These are phyloP conservation scores for Scaptomyza tumidula DNA, from an alignment of 2,888 invertebrate species.

Conservation along the genomic window DNA sequence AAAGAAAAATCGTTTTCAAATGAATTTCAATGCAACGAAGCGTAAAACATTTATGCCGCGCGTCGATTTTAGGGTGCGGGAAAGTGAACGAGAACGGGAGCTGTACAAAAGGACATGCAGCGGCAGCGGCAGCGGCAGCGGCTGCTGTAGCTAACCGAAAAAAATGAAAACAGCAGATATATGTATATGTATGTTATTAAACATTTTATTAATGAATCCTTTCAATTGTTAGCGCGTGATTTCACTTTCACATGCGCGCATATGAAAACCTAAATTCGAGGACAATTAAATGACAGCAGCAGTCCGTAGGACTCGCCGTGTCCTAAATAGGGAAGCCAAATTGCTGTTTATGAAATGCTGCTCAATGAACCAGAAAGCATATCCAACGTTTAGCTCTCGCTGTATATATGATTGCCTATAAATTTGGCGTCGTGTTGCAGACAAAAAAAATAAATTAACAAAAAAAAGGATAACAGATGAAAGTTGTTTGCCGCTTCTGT, in stretches of 20 bases:
- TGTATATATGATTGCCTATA: constrained; percentile 74
- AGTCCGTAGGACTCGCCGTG: constrained; percentile 35
- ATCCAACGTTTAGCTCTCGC: constrained; percentile 27
- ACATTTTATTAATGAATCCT: constrained; percentile 83
- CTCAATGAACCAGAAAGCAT: constrained; percentile 76
- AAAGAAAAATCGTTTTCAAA: constrained; percentile 82
- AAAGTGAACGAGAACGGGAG: constrained; percentile 48
- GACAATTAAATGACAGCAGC: constrained; percentile 77
- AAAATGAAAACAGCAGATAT: constrained; percentile 36
- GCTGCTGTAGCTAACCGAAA: constrained; percentile 63
- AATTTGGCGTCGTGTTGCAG: constrained; percentile 67
- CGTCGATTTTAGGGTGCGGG: constrained; percentile 47
- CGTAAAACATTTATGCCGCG: constrained; percentile 83
- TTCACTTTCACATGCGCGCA: constrained; percentile 67
- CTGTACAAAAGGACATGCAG: constrained; percentile 75
- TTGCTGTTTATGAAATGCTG: constrained; percentile 62
- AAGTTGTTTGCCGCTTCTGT: constrained; percentile 65
- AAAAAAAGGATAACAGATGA: constrained; percentile 66
- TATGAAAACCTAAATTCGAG: constrained; percentile 49
- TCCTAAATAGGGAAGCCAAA: constrained; percentile 49
- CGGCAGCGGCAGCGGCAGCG: constrained; percentile 74
- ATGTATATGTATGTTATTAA: constrained; percentile 73
- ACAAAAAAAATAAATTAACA: neutral
- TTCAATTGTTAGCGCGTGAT: constrained; percentile 82
- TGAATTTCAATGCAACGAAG: constrained; percentile 84